Conservation (phyloP, 2,888 invertebrate species). For the Peribatodes rhomboidaria region DNA sequence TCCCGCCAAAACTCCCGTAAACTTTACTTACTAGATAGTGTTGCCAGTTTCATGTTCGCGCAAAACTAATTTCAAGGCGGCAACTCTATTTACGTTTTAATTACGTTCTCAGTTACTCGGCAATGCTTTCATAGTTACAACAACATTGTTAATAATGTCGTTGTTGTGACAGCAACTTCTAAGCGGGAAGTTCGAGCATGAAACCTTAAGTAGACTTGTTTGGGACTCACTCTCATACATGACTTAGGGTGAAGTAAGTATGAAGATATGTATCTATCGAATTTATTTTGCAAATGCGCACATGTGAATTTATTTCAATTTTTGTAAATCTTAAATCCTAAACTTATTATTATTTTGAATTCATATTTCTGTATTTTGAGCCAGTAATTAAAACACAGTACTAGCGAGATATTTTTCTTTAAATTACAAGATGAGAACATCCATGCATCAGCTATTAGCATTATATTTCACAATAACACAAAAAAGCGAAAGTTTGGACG, state of each 20-base stretch:
- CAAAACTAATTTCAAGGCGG: conserved; percentile 29
- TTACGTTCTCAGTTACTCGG: conserved; percentile 24
- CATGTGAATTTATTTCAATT: neutral
- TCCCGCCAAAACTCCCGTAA: too few relatives aligned
- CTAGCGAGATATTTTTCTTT: too few relatives aligned
- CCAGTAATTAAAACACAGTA: too few relatives aligned
- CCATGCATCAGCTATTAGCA: too few relatives aligned
- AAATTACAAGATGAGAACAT: too few relatives aligned
- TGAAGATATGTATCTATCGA: neutral
- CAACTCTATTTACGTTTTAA: conserved; percentile 21
- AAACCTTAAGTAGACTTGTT: conserved; percentile 33
- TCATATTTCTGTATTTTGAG: too few relatives aligned
- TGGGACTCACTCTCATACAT: conserved; percentile 14
- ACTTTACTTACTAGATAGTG: neutral
- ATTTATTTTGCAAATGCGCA: neutral
- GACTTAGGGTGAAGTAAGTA: conserved; percentile 3
- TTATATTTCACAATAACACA: too few relatives aligned
- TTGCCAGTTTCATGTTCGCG: conserved; percentile 5
- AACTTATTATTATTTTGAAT: too few relatives aligned
- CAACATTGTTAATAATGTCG: conserved; percentile 32
- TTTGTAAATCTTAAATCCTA: too few relatives aligned
- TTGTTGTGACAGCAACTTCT: conserved; percentile 30
- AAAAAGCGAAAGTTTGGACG: too few relatives aligned
- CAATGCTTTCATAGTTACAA: conserved; percentile 32
- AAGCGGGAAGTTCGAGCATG: conserved; percentile 29